Evolutionary conservation across 2,888 invertebrate genomes (phyloP), one percentile per base, ranked within the genome.

Genomic region (Habrosyne pyritoides): DNA sequence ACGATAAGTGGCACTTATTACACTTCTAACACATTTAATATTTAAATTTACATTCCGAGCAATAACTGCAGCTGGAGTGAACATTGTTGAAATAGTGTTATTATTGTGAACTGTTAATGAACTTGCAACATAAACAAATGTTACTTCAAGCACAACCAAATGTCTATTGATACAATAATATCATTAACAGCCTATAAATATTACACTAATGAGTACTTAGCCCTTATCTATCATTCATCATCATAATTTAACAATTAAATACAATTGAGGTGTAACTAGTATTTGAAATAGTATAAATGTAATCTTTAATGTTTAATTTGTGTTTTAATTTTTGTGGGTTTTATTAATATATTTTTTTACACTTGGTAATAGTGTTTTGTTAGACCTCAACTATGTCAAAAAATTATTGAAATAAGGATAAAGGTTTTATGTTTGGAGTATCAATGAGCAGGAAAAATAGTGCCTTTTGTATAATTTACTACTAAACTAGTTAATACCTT

Each of bases 181-280:
- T 52, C 18, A 48, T 36, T 52, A 47, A 24, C 30, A 7, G 21
- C 24, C 10, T 26, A 53, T 10, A 46, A 10, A 24, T 53, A 46
- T 36, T 28, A 42, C 7, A 42, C 18, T 42, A 42, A 42, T 42
- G 42, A 42, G 18, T 42, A n/a, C 42, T 18, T 1, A 8, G 18
- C 8, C 12, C 12, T 4, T 33, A 33, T 33, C n/a, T n/a, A n/a
- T 5, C 18, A 18, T 42, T 14, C 14, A 33, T 10, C 10, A 33
- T 2, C 33, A 36, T 36, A n/a, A 14, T 12, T 14, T 14, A 18
- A n/a, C n/a, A n/a, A 33, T 33, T 33, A 33, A 33, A 33, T n/a
- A n/a, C 33, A 33, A n/a, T n/a, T 33, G n/a, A 33, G 33, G n/a
- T 30, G 12, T 3, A 33, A n/a, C 33, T 33, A 30, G 30, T 12